Percentiles rank a stretch among this genome's conserved stretches.
Conservation (phyloP, 2,888 invertebrate species). For the Ectobius pallidus region DNA sequence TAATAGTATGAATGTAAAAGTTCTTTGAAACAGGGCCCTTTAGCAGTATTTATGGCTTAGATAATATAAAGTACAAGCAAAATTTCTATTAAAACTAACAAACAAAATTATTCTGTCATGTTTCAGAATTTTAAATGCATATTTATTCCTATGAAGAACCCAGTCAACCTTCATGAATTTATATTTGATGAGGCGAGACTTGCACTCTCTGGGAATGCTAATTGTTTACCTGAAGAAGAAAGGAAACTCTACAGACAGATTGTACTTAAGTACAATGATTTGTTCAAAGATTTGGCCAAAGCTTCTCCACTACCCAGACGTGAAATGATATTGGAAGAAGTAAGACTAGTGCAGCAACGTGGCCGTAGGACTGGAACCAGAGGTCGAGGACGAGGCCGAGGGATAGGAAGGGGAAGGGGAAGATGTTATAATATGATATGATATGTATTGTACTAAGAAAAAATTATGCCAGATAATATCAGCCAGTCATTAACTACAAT, state of each 20-base stretch:
- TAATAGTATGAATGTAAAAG: too few relatives aligned
- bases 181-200: constrained; percentile 6
- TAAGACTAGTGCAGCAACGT: neutral
- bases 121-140: constrained; percentile 18
- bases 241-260: neutral
- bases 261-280: too few relatives aligned
- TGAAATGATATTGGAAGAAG: neutral
- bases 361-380: neutral
- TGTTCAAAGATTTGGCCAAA: neutral
- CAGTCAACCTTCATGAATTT: neutral
- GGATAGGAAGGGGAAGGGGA: neutral
- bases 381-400: neutral
- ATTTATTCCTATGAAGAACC: constrained; percentile 2
- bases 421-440: too few relatives aligned
- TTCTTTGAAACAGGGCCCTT: too few relatives aligned
- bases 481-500: too few relatives aligned
- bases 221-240: neutral
- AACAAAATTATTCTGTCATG: neutral
- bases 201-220: neutral
- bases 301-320: neutral
- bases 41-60: too few relatives aligned
- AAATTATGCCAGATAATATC: too few relatives aligned
- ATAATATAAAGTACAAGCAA: too few relatives aligned
- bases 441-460: too few relatives aligned
- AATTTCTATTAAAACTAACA: neutral